A percentile compares a stretch with the other conserved stretches of the same genome.
Evolutionary conservation across 2,888 invertebrate species (phyloP).

Genomic region (Diplolepis rosae): DNA sequence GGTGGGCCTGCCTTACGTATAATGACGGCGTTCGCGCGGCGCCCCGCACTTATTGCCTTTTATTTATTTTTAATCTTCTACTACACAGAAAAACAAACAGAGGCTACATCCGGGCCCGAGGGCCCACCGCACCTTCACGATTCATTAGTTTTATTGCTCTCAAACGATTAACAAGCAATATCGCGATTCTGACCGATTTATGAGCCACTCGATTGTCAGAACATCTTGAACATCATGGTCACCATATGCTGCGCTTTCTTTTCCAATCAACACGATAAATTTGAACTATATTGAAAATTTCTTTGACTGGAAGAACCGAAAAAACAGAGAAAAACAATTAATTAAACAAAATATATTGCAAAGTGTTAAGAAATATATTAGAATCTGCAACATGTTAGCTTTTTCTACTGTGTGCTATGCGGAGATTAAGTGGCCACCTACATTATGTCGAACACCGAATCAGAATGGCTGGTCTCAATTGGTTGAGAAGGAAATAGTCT

Average conservation of each 20-base stretch:
- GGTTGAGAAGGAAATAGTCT: constrained; percentile 45
- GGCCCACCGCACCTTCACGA: constrained; percentile 59
- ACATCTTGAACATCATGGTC: not conserved
- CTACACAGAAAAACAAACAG: constrained; percentile 59
- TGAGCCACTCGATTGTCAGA: constrained; percentile 26
- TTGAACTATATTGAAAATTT: not conserved
- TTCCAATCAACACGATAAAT: constrained; percentile 1
- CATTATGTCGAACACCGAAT: constrained; percentile 41
- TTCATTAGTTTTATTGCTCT: constrained; percentile 62
- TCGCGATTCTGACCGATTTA: constrained; percentile 42
- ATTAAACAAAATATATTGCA: not conserved
- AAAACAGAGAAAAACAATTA: too few species aligned
- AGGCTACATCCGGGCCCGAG: constrained; percentile 68
- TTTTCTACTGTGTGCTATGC: constrained; percentile 35
- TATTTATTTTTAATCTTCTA: constrained; percentile 70
- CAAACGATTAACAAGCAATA: constrained; percentile 53
- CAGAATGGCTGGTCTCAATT: constrained; percentile 45
- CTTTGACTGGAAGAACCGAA: not conserved
- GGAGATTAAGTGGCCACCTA: constrained; percentile 24
- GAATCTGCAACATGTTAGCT: constrained; percentile 42
- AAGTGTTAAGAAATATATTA: not conserved
- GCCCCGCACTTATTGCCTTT: constrained; percentile 73
- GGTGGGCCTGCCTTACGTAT: constrained; percentile 73
- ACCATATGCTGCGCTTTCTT: not conserved
- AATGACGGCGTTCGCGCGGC: constrained; percentile 73